A percentile compares a stretch with the other conserved stretches of the same genome.
Conservation (phyloP, 2,888 invertebrate species). For the Catocala sponsa region DNA sequence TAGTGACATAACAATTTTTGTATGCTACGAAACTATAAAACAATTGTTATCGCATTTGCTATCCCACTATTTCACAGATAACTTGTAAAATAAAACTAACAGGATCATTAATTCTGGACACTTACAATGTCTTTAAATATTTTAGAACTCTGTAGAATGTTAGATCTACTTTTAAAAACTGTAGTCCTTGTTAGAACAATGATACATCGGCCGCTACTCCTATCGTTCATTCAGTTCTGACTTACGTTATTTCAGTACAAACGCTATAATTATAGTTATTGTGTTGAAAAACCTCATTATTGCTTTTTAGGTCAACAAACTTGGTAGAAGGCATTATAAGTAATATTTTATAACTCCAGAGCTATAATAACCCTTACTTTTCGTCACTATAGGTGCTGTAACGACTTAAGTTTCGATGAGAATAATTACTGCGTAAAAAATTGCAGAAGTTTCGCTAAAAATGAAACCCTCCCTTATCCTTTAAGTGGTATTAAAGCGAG, state of each 20-base stretch:
- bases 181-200: no score
- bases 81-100: no score
- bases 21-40: no score
- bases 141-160: no score
- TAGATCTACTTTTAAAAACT: no score
- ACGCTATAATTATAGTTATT: neutral
- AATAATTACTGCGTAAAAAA: constrained; percentile 2
- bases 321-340: constrained; percentile 1
- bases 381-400: constrained; percentile 3
- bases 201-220: no score
- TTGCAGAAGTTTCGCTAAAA: constrained; percentile 19
- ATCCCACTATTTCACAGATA: neutral
- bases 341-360: constrained; percentile 5
- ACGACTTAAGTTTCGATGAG: constrained; percentile 7
- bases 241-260: neutral
- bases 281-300: neutral
- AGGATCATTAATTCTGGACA: no score
- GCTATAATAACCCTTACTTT: constrained; percentile 1
- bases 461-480: constrained; percentile 21
- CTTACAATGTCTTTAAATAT: no score
- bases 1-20: no score
- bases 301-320: neutral
- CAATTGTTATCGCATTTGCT: no score
- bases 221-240: neutral
- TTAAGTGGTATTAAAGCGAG: constrained; percentile 17